Base-by-base conservation (phyloP, 2,797 vertebrate species). In the Scarus forsteni region DNA sequence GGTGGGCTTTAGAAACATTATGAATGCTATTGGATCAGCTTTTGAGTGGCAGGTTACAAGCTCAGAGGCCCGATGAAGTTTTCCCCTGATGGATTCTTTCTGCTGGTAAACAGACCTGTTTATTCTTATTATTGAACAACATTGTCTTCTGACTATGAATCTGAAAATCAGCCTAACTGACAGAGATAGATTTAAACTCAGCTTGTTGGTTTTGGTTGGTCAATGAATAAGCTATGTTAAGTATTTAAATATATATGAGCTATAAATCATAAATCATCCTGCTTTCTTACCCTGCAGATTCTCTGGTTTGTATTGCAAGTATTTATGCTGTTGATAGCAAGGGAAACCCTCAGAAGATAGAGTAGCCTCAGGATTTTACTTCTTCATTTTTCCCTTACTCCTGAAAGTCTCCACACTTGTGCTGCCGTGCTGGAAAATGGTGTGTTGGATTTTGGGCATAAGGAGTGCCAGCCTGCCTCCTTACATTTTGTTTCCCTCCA, bases 11-110 rank as follows among this genome's bases (percentile, higher is more conserved):
- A 70, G 83, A 75, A 75, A 81, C 82, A 80, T 91, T 77, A 85
- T 66, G 59, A 79, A 89, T 85, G 66, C 83, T 85, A 84, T 81
- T 88, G 85, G 86, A 92, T 91, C 66, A 70, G 56, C 73, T 73
- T 80, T 81, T 83, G 88, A 94, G 71, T 92, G 91, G 91, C 87
- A 83, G 81, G 82, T 85, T 91, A 90, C 86, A 88, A 84, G 81
- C 81, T 85, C 71, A 48, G 66, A 80, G 48, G 49, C 83, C 67
- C 73, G 60, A 38, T 42, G 68, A 80, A 36, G 52, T 62, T 77
- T 72, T 71, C 45, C 70, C 77, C 19, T n/a, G 60, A 65, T 67
- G 66, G 53, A 63, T 74, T 57, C 14, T 70, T 66, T 10, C 43
- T 42, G 43, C 65, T 72, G 61, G 69, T 77, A 77, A 80, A 65